Evolutionary conservation across 2,888 invertebrate genomes (phyloP), one percentile per base, ranked within the genome.

Genomic region (Coleophora deauratella): DNA sequence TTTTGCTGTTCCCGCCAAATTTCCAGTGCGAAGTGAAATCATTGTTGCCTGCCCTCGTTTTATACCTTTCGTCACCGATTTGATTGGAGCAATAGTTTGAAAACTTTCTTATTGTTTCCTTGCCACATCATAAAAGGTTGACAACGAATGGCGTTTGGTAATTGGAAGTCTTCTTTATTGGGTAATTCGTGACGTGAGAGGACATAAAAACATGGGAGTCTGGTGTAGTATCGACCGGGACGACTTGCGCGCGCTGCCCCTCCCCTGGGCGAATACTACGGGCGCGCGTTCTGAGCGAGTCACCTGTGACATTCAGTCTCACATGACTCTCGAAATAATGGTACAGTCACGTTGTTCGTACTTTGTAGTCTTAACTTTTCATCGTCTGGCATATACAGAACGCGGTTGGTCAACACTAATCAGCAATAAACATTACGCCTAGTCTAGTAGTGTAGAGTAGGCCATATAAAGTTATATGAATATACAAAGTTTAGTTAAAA

Each of bases 191-290:
- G 71, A 74, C 71, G 72, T 68, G 70, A 77, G 74, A 76, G 67
- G 77, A 76, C 78, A 80, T 84, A 80, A 84, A 82, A 84, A 80
- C 72, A 76, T 78, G 66, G 65, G 75, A 80, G 82, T 80, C 79
- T 82, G 79, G 77, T 71, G 72, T 67, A 57, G 64, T 82, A 84
- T 85, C 84, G 84, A 84, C 81, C 84, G 74, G 72, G 56, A 47
- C 51, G 54, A 55, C 47, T 62, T 69, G 78, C 82, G 84, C 84
- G 84, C 84, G 82, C 72, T 64, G 63, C 70, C 56, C 55, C 57
- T 10, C 46, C 48, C 53, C 44, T 44, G 43, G 43, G 46, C 44
- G 36, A 40, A 21, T 49, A 46, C 52, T 41, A 49, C 47, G 44
- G 49, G 43, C 32, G 12, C 50, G 55, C 51, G 50, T 51, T 47